phyloP scores from a whole-genome alignment of 2,797 vertebrate genomes.

The Merluccius polli region DNA sequence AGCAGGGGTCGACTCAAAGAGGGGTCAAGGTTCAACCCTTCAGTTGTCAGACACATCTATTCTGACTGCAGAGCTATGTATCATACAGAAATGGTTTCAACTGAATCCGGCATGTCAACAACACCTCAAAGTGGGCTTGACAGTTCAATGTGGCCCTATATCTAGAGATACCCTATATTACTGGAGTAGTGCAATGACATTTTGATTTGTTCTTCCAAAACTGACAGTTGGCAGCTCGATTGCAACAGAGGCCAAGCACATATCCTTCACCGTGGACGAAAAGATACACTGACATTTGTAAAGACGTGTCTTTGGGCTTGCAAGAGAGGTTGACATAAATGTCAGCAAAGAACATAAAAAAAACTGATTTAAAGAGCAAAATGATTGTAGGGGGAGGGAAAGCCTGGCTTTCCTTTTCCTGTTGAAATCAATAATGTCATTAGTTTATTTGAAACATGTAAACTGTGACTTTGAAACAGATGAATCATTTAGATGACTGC shows the following conservation, averaged over 20 bases:
- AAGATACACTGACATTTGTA: slow-evolving; percentile 58
- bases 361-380: slow-evolving; percentile 24
- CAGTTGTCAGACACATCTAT: background rate
- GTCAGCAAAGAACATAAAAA: slow-evolving; percentile 45
- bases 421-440: background rate
- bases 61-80: background rate
- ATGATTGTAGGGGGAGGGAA: background rate
- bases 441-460: background rate
- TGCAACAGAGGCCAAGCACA: slow-evolving; percentile 37
- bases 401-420: background rate
- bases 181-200: slow-evolving; percentile 40
- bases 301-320: slow-evolving; percentile 42
- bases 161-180: slow-evolving; percentile 39
- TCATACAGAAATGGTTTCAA: background rate
- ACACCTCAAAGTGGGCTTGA: slow-evolving; percentile 7
- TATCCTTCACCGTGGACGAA: slow-evolving; percentile 42
- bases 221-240: slow-evolving; percentile 41
- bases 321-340: slow-evolving; percentile 42
- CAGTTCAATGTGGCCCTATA: slow-evolving; percentile 20
- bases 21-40: background rate
- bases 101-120: background rate
- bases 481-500: background rate
- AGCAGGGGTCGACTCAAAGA: too few relatives aligned
- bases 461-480: background rate
- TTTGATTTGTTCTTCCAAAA: slow-evolving; percentile 49